A percentile compares a stretch with the other conserved stretches of the same genome.
phyloP scores from a whole-genome alignment of 2,797 vertebrate genomes.

The Sibirionetta formosa region DNA sequence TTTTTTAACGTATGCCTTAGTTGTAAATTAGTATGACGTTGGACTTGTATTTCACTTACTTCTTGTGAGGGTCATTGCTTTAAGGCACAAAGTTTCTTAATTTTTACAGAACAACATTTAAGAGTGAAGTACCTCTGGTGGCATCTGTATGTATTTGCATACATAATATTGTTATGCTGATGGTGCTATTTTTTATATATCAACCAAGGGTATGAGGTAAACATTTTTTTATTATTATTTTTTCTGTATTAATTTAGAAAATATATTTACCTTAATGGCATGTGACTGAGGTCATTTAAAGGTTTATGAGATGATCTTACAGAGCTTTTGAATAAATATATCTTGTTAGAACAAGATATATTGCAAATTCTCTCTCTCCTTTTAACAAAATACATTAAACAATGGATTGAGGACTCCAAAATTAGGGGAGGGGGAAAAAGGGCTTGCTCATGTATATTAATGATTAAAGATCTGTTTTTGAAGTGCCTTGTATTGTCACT shows the following conservation, averaged over 20 bases:
- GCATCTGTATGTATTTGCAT: conserved; percentile 22
- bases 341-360: neutral
- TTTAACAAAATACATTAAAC: neutral
- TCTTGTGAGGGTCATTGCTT: neutral
- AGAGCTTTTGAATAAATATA: neutral
- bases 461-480: neutral
- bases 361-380: neutral
- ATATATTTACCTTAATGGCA: conserved; percentile 16
- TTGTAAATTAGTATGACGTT: neutral
- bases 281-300: conserved; percentile 18
- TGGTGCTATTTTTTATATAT: conserved; percentile 25
- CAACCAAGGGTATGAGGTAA: conserved; percentile 19
- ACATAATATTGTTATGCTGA: conserved; percentile 30
- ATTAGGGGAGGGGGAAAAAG: neutral
- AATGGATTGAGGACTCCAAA: neutral
- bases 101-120: conserved; percentile 22
- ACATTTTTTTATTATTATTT: conserved; percentile 31
- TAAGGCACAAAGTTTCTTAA: conserved; percentile 11
- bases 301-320: conserved; percentile 5
- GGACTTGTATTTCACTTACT: neutral
- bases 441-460: neutral
- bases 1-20: neutral
- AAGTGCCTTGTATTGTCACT: neutral
- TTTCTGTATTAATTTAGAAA: conserved; percentile 38
- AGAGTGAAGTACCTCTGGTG: neutral